Evolutionary conservation across 2,113 vertebrate genomes (phyloP), one percentile per base, ranked within the genome.

Genomic region (Romanogobio albipinnatus): DNA sequence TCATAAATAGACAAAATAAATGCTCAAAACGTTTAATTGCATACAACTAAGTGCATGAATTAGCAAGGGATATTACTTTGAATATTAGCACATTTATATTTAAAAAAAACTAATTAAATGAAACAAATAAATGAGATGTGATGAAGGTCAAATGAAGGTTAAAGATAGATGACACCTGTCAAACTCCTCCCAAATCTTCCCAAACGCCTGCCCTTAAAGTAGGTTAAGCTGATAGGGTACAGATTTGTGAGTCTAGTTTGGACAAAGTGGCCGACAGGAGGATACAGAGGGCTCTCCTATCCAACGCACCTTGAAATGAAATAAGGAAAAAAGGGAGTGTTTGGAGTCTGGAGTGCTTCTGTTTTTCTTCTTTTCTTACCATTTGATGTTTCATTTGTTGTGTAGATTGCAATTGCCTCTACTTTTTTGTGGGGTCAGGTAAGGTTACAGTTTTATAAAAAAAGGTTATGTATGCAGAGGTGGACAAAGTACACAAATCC

Each of bases 171-270:
- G 47, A 51, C 47, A 33, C 47, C 47, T 76, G 73, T 1, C 14
- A 51, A 19, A 76, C 47, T 76, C 73, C 73, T 51, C 73, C 73
- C 73, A 75, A 26, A 51, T 47, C 14, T 73, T 10, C 36, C 19
- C 15, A 39, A 43, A 43, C 36, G 22, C 36, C 39, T 11, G 53
- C 22, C 19, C 43, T 13, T 45, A 47, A 47, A 33, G 14, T 66
- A 66, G 62, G 7, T 66, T 56, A 33, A 66, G 14, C 15, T 71
- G 68, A n/a, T 9, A 22, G 17, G 8, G 14, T 3, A 66, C 26
- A 36, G 0, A 11, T 70, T 10, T 70, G 17, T 5, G 8, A 70
- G 8, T 1, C 3, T 43, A 2, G 39, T 43, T 39, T 71, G 68
- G 4, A 6, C 19, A 22, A 4, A 43, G 66, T 4, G 29, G 8